Evolutionary conservation across 2,113 vertebrate genomes (phyloP).

Genomic region (Heterocephalus glaber): DNA sequence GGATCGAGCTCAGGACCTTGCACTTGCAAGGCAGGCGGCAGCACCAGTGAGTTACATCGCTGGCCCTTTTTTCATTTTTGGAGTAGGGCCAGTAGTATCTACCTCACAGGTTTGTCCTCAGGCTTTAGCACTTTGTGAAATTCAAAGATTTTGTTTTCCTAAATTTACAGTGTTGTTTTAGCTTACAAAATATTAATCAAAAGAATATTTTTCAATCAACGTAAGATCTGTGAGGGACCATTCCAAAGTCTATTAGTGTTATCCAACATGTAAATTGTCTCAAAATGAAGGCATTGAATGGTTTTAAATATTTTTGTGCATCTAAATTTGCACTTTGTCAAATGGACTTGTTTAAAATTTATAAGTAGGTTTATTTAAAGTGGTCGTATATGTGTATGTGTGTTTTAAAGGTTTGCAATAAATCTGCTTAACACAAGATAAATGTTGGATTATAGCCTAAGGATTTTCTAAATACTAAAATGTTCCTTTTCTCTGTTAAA

Average conservation of each 20-base stretch:
- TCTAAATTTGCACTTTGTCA: neutral
- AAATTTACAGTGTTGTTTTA: neutral
- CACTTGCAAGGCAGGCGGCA: too few relatives aligned
- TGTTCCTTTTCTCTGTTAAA: slow-evolving; percentile 63
- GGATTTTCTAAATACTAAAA: slow-evolving; percentile 57
- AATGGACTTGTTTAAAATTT: neutral
- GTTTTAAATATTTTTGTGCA: neutral
- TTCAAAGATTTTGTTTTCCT: neutral
- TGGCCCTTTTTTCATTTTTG: neutral
- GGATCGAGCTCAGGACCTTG: too few relatives aligned
- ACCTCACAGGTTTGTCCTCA: neutral
- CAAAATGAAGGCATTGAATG: neutral
- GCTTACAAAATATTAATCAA: slow-evolving; percentile 23
- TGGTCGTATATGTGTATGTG: neutral
- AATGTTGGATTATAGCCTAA: slow-evolving; percentile 15
- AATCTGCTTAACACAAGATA: slow-evolving; percentile 54
- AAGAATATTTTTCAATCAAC: neutral
- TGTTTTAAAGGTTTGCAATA: slow-evolving; percentile 39
- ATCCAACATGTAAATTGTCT: neutral
- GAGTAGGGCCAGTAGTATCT: neutral
- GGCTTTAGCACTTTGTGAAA: neutral
- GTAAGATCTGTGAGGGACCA: neutral
- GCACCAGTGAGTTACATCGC: too few relatives aligned
- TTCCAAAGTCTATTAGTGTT: neutral
- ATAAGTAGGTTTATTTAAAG: slow-evolving; percentile 23